A percentile compares a stretch with the other conserved stretches of the same genome.
These are phyloP conservation scores for Triplophysa rosa DNA, from an alignment of 2,113 vertebrate species.

Conservation along the genomic window DNA sequence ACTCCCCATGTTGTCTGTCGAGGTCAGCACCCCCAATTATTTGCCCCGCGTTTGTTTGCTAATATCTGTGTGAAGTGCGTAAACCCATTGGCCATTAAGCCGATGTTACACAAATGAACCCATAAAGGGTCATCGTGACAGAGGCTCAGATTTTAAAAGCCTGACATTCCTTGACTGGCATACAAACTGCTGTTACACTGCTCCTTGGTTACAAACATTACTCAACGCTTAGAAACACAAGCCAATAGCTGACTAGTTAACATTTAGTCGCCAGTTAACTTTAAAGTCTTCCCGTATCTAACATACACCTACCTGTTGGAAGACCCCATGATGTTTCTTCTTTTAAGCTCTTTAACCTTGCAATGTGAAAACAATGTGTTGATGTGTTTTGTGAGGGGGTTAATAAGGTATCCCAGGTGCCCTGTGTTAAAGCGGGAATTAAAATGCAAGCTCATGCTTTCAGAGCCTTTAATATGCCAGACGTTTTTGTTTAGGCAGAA, in stretches of 20 bases:
- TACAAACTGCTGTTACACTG: neutral
- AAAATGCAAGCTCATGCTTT: neutral
- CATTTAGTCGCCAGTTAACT: neutral
- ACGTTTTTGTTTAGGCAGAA: neutral
- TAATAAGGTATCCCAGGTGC: neutral
- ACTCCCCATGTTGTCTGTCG: neutral
- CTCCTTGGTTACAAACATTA: neutral
- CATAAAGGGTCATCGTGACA: neutral
- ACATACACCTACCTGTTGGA: neutral
- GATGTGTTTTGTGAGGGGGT: neutral
- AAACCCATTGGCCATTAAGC: slow-evolving; percentile 6
- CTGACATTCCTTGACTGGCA: neutral
- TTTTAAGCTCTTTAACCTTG: no score
- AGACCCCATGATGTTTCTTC: neutral
- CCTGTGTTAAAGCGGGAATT: neutral
- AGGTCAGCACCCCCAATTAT: neutral
- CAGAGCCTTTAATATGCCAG: neutral
- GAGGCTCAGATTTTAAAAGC: neutral
- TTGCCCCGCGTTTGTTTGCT: neutral
- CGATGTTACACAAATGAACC: neutral
- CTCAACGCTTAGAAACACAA: neutral
- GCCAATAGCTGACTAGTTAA: neutral
- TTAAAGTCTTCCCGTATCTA: neutral
- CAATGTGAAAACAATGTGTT: neutral
- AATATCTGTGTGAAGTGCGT: neutral